Conservation (phyloP, 2,113 vertebrate species). For the Boleophthalmus pectinirostris region DNA sequence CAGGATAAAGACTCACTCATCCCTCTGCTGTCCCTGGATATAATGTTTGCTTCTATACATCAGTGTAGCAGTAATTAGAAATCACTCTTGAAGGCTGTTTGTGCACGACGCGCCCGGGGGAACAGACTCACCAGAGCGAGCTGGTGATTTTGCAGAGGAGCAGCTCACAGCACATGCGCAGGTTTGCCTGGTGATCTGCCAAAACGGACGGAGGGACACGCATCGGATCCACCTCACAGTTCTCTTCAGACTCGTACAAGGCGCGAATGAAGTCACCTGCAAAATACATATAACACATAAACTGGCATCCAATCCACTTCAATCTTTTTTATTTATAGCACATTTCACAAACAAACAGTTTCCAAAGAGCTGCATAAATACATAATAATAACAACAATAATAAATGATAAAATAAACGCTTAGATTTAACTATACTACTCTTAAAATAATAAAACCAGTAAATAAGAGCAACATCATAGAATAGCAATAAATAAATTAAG, state of each 20-base stretch:
- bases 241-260: slow-evolving; percentile 96
- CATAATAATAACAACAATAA: too few species aligned
- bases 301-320: too few species aligned
- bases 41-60: background rate
- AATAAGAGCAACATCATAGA: too few species aligned
- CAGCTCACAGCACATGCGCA: slow-evolving; percentile 97
- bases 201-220: slow-evolving; percentile 89
- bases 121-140: slow-evolving; percentile 85
- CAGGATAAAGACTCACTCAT: slow-evolving; percentile 4
- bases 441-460: too few species aligned
- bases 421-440: too few species aligned
- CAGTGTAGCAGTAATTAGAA: slow-evolving; percentile 4
- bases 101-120: background rate
- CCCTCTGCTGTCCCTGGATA: background rate
- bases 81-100: background rate
- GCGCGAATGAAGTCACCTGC: slow-evolving; percentile 97
- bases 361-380: too few species aligned
- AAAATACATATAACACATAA: slow-evolving; percentile 3
- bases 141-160: slow-evolving; percentile 98
- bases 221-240: slow-evolving; percentile 97
- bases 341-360: too few species aligned
- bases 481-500: too few species aligned
- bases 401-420: too few species aligned
- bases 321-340: too few species aligned
- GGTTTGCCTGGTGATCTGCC: slow-evolving; percentile 95